A percentile compares a stretch with the other conserved stretches of the same genome.
phyloP scores from a whole-genome alignment of 1,140 invertebrate species.

The Pomacea maculata region DNA sequence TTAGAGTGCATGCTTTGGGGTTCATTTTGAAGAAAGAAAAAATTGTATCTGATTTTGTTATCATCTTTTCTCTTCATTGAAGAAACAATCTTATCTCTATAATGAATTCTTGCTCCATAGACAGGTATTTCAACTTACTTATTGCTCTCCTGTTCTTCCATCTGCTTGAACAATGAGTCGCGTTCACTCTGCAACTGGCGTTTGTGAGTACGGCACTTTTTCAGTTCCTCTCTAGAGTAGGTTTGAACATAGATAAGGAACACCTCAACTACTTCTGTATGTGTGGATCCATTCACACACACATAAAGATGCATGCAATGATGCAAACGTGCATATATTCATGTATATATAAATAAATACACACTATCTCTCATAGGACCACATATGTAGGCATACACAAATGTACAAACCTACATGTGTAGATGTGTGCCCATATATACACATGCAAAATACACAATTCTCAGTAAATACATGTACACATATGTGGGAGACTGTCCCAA shows the following conservation, averaged over 20 bases:
- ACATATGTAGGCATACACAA: background rate
- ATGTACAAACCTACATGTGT: background rate
- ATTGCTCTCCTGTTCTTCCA: constrained; percentile 54
- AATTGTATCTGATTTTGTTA: background rate
- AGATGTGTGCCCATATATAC: background rate
- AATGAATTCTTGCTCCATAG: too few species aligned
- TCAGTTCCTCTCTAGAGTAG: constrained; percentile 57
- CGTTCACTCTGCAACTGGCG: constrained; percentile 54
- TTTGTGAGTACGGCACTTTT: constrained; percentile 56
- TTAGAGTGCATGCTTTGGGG: background rate
- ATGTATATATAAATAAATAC: background rate
- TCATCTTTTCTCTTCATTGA: background rate
- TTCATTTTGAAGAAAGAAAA: background rate
- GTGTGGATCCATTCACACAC: background rate
- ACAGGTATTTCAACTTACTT: constrained; percentile 37
- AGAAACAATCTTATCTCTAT: too few species aligned
- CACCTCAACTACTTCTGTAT: too few species aligned
- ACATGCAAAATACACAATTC: background rate
- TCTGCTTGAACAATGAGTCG: constrained; percentile 48
- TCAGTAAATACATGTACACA: background rate
- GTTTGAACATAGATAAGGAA: background rate
- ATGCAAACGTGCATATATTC: background rate
- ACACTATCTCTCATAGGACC: background rate
- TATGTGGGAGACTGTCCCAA: background rate
- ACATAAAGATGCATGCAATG: background rate